These are phyloP conservation scores for Geotrupes spiniger DNA, from an alignment of 2,888 invertebrate genomes.

Conservation along the genomic window DNA sequence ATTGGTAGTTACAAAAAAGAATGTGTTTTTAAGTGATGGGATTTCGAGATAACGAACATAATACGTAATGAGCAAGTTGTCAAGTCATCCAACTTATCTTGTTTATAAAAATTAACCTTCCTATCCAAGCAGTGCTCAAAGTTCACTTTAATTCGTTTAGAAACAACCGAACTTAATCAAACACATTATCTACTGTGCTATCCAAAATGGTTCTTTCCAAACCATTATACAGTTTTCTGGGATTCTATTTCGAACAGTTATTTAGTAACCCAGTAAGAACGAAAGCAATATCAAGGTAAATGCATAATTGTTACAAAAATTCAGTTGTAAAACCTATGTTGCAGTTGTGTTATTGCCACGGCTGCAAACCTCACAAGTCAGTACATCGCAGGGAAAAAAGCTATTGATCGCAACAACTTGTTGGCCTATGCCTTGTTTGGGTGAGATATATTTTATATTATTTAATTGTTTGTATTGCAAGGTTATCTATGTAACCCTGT, in stretches of 20 bases:
- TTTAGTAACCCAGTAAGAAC: constrained; percentile 75
- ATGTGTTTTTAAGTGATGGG: too few relatives aligned
- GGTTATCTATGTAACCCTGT: too few relatives aligned
- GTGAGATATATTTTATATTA: constrained; percentile 48
- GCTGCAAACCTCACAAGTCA: constrained; percentile 74
- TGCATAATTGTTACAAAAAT: constrained; percentile 18
- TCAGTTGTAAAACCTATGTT: constrained; percentile 35
- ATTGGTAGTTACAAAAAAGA: too few relatives aligned
- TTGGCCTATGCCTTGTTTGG: constrained; percentile 75
- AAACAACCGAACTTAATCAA: too few relatives aligned
- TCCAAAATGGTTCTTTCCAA: constrained; percentile 66
- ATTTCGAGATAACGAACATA: too few relatives aligned
- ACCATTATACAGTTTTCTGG: constrained; percentile 66
- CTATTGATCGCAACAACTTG: constrained; percentile 64
- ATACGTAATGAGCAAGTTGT: too few relatives aligned
- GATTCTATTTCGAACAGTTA: constrained; percentile 71
- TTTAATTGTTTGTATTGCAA: constrained; percentile 10
- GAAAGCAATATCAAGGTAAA: constrained; percentile 76
- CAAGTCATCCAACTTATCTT: too few relatives aligned
- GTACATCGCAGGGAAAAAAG: constrained; percentile 62
- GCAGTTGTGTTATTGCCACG: constrained; percentile 68
- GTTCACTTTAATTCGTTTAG: too few relatives aligned
- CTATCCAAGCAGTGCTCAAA: too few relatives aligned
- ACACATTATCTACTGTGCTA: too few relatives aligned
- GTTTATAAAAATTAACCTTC: too few relatives aligned